Percentiles rank a stretch among this genome's conserved stretches.
phyloP scores from a whole-genome alignment of 2,797 vertebrate genomes.

The Pteronotus mesoamericanus region DNA sequence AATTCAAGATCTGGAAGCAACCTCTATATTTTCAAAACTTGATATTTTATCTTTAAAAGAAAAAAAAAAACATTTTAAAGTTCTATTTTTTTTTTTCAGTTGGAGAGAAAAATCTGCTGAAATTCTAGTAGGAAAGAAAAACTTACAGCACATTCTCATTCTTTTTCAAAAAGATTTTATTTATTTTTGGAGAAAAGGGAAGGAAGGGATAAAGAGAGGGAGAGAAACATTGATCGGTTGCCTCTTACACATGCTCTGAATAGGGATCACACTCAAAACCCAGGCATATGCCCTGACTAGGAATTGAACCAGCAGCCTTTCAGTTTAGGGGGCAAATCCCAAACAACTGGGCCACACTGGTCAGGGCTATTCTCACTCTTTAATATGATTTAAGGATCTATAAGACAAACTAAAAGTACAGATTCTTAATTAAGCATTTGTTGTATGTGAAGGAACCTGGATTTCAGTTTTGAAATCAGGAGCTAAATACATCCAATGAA shows the following conservation, averaged over 20 bases:
- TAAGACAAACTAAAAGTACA: neutral
- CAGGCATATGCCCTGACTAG: neutral
- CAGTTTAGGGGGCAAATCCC: neutral
- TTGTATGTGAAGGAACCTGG: neutral
- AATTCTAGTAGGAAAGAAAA: neutral
- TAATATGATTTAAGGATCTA: neutral
- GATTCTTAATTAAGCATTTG: neutral
- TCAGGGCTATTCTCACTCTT: neutral
- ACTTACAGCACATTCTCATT: neutral
- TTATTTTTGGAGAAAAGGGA: neutral
- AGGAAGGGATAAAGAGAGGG: neutral
- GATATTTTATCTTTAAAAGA: neutral
- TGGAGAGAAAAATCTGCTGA: neutral
- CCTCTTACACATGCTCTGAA: neutral
- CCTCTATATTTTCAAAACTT: neutral
- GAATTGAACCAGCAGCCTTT: neutral
- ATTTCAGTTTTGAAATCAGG: conserved; percentile 14
- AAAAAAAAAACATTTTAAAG: neutral
- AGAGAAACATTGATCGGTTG: neutral
- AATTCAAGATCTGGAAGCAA: neutral
- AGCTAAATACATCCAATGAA: neutral
- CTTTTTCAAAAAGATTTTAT: neutral
- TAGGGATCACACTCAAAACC: neutral
- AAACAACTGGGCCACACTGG: neutral
- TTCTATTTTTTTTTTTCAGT: neutral